Base-by-base conservation (phyloP, 2,888 invertebrate species). In the Drosophila borborema region DNA sequence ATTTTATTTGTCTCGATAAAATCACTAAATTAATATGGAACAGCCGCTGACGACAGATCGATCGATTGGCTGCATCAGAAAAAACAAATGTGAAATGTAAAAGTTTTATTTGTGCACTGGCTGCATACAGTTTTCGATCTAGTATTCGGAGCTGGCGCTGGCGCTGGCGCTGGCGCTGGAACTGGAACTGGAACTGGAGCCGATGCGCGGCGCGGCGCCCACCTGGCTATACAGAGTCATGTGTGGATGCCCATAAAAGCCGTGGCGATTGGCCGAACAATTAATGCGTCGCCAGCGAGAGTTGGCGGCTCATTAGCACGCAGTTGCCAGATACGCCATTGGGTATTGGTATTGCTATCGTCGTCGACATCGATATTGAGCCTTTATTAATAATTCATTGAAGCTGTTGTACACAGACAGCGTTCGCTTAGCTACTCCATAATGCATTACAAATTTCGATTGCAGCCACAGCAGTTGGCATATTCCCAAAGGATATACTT, bases 241-340 rank as follows among this genome's bases (percentile, higher is more conserved):
- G 43, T 64, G 55, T 64, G 20, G 55, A 76, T 84, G 84, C 61
- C 85, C 81, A 86, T 82, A 81, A 80, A 77, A 66, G 85, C 70
- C 70, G 28, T 61, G 65, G 76, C 67, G 59, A 56, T 70, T 63
- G 65, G 56, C 58, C 64, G 80, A 71, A 83, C 89, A 86, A 89
- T 87, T 89, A 80, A 76, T 80, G 83, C 83, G 82, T 74, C 76
- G 80, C 75, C 75, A 80, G 72, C 83, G 77, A 77, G 89, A 80
- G 77, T 75, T 84, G 85, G 77, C 80, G 86, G 86, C 85, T 85
- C 85, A 80, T 89, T 87, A 84, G 78, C 88, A 84, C 89, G 80
- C 84, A 82, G 82, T 80, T 82, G 74, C 66, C 61, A 67, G 53
- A 64, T 28, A 40, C 41, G 54, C 66, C 62, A 60, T 60, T 45